Percentiles rank a stretch among this genome's conserved stretches.
Conservation (phyloP, 2,888 invertebrate species). For the Dichetophora obliterata region DNA sequence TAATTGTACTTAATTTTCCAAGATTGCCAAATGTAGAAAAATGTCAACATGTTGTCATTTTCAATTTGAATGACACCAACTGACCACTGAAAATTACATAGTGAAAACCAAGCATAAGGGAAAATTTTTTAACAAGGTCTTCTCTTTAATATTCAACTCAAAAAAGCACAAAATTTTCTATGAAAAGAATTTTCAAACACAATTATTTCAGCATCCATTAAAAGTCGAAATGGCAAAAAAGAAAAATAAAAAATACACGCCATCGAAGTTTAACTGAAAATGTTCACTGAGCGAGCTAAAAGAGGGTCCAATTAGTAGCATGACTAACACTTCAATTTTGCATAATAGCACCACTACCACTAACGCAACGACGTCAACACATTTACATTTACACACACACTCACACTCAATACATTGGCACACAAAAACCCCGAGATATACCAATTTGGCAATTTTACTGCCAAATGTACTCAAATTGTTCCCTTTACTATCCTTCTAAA, state of each 20-base stretch:
- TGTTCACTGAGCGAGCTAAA: constrained; percentile 32
- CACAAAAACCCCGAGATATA: not conserved
- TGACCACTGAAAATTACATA: too few relatives aligned
- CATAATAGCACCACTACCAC: constrained; percentile 34
- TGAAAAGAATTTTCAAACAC: too few relatives aligned
- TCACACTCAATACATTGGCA: not conserved
- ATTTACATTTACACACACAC: not conserved
- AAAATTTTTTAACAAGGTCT: too few relatives aligned
- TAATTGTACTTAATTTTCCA: too few relatives aligned
- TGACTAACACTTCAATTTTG: constrained; percentile 38
- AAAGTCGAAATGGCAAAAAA: constrained; percentile 4
- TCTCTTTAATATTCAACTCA: too few relatives aligned
- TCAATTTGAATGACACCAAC: too few relatives aligned
- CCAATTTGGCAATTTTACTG: constrained; percentile 36
- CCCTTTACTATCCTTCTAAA: not conserved
- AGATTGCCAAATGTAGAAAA: too few relatives aligned
- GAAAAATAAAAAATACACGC: not conserved
- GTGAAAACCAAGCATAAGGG: too few relatives aligned
- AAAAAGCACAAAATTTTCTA: too few relatives aligned
- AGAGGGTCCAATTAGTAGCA: constrained; percentile 38
- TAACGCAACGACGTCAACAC: constrained; percentile 1
- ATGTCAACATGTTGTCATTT: too few relatives aligned
- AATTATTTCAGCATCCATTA: not conserved
- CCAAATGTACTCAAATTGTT: constrained; percentile 22
- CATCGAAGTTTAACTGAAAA: constrained; percentile 9